Percentiles rank a stretch among this genome's conserved stretches.
Conservation (phyloP, 1,140 invertebrate genomes). For the Trichogramma pretiosum region DNA sequence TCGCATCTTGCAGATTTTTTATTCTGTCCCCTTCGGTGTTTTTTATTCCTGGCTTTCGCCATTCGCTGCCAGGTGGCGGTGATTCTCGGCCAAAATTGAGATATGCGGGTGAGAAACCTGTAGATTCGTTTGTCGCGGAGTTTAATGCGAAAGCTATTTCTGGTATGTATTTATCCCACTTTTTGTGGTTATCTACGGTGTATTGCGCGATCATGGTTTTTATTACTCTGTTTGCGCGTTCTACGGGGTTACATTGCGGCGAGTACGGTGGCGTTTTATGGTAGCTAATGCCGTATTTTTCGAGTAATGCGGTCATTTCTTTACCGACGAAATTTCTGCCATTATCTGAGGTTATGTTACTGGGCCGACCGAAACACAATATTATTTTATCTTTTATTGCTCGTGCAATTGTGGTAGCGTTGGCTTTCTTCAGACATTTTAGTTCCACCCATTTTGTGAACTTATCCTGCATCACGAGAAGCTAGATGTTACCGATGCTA, state of each 20-base stretch:
- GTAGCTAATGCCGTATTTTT: not conserved
- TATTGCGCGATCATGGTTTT: slow-evolving; percentile 5
- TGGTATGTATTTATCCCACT: slow-evolving; percentile 20
- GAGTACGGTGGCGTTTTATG: not conserved
- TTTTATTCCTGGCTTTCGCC: too few species aligned
- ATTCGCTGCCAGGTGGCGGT: not conserved
- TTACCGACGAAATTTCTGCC: not conserved
- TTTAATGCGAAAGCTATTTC: slow-evolving; percentile 39
- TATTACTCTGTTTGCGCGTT: slow-evolving; percentile 4
- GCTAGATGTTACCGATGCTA: not conserved
- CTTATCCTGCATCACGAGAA: slow-evolving; percentile 15
- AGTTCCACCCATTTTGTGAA: slow-evolving; percentile 14
- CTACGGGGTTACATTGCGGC: slow-evolving; percentile 8
- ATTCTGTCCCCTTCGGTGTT: not conserved
- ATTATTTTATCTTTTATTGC: too few species aligned
- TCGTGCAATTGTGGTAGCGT: not conserved
- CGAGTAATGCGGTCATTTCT: not conserved
- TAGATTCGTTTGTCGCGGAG: slow-evolving; percentile 31
- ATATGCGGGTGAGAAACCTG: slow-evolving; percentile 37
- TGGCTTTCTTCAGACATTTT: not conserved
- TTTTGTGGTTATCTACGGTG: not conserved
- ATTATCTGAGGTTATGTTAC: too few species aligned
- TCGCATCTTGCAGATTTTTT: not conserved
- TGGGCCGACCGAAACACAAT: too few species aligned
- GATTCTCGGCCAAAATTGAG: slow-evolving; percentile 29